Evolutionary conservation across 2,888 invertebrate genomes (phyloP).

Genomic region (Philonicus albiceps): DNA sequence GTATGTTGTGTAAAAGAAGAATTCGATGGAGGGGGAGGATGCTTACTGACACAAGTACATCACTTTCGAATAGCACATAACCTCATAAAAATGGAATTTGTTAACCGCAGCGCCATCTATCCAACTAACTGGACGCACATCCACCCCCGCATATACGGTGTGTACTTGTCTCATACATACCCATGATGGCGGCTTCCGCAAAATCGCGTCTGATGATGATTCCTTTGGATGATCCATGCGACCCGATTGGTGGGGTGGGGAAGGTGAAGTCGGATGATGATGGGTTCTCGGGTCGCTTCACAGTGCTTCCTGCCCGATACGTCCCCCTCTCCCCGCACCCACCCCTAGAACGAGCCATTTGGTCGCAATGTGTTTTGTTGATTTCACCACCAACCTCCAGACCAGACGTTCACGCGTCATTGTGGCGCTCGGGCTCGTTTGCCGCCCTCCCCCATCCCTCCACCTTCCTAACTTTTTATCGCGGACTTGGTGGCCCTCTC

Average conservation of each 20-base stretch:
- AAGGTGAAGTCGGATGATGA: neutral
- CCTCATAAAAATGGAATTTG: slow-evolving; percentile 20
- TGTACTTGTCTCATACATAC: neutral
- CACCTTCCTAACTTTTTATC: neutral
- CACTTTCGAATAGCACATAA: neutral
- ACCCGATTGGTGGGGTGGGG: neutral
- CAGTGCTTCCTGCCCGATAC: neutral
- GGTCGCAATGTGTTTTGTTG: slow-evolving; percentile 25
- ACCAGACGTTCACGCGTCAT: neutral
- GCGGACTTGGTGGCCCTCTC: slow-evolving; percentile 3
- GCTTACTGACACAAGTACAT: neutral
- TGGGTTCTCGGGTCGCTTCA: neutral
- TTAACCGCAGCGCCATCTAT: slow-evolving; percentile 28
- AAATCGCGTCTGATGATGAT: slow-evolving; percentile 37
- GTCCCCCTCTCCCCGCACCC: neutral
- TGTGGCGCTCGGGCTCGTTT: neutral
- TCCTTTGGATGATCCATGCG: neutral
- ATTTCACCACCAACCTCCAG: slow-evolving; percentile 1
- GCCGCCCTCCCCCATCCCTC: neutral
- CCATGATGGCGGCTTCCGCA: slow-evolving; percentile 39
- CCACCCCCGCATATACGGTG: neutral
- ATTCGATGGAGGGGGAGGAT: too few relatives aligned
- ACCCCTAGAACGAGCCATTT: neutral
- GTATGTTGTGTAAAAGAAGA: neutral
- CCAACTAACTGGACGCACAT: neutral